Evolutionary conservation across 1,140 invertebrate species (phyloP), one percentile per base, ranked within the genome.

Genomic region (Mactra quadrangularis): DNA sequence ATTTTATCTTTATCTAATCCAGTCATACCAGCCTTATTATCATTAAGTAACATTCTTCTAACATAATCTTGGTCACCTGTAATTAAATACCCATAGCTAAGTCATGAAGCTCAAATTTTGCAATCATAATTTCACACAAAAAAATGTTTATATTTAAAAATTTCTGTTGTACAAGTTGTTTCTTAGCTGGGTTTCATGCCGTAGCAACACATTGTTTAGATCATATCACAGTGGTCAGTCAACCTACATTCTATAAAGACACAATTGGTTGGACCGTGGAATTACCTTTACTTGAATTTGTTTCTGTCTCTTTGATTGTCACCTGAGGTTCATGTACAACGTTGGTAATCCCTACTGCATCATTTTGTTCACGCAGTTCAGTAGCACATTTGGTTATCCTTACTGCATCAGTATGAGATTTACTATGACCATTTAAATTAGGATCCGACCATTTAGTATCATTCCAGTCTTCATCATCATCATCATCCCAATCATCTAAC

Each of bases 21-120:
- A 87, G 93, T 89, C 94, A 95, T 95, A 17, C 95, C 95, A 74
- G 94, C 94, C 87, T 95, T 95, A 70, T 93, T 91, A 70, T 94
- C 93, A 87, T 93, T 93, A 17, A 93, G 76, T 25, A 83, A 81
- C 88, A 92, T 90, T 13, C 90, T 72, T n/a, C 85, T 86, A 62
- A 90, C 79, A 33, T 90, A 47, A 13, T 31, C 31, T 13, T 25
- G 52, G 19, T 68, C 64, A 55, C 25, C 53, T 68, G 50, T 6
- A 31, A 57, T 11, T 19, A 19, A 19, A 93, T 92, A 95, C 93
- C 94, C 93, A 27, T 94, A 95, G 41, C 35, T 31, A n/a, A 19
- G 55, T 38, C 22, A 11, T 11, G 7, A 2, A 1, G 35, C 19
- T 53, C 31, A n/a, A 27, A 33, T n/a, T 25, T 45, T 15, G 59